Evolutionary conservation across 2,888 invertebrate genomes (phyloP).

Genomic region (Scelioninae gen. 1): DNA sequence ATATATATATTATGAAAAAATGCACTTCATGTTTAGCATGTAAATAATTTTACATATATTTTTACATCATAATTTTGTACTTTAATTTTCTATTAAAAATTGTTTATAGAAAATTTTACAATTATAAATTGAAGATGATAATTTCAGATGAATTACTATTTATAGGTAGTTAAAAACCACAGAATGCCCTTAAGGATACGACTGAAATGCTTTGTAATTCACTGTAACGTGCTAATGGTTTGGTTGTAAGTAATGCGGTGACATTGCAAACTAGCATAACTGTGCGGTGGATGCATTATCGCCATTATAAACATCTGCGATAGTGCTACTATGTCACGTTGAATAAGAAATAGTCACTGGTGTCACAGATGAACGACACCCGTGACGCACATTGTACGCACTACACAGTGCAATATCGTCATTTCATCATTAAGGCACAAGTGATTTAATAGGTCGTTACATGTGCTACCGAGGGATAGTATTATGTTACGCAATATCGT

Average conservation of each 20-base stretch:
- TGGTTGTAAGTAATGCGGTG: conserved; percentile 28
- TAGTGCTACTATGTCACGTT: conserved; percentile 25
- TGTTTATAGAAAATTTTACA: too few species aligned
- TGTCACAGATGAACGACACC: conserved; percentile 66
- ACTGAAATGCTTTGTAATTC: not conserved
- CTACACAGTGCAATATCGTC: conserved; percentile 50
- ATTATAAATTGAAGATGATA: not conserved
- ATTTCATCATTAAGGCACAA: conserved; percentile 62
- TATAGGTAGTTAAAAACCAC: not conserved
- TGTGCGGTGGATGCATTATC: conserved; percentile 38
- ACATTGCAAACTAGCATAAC: conserved; percentile 51
- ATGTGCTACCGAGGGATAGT: conserved; percentile 39
- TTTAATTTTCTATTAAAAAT: too few species aligned
- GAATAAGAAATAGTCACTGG: conserved; percentile 54
- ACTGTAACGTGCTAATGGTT: conserved; percentile 44
- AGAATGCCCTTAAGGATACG: too few species aligned
- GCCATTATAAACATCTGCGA: conserved; percentile 63
- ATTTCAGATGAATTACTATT: not conserved
- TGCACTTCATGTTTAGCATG: too few species aligned
- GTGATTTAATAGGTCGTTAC: conserved; percentile 66
- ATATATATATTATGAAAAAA: too few species aligned
- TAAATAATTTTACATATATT: not conserved
- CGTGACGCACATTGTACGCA: conserved; percentile 47
- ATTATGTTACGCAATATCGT: conserved; percentile 40
- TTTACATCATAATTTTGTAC: too few species aligned